A percentile compares a stretch with the other conserved stretches of the same genome.
Evolutionary conservation across 1,140 invertebrate genomes (phyloP).

Genomic region (Lethocerus indicus): DNA sequence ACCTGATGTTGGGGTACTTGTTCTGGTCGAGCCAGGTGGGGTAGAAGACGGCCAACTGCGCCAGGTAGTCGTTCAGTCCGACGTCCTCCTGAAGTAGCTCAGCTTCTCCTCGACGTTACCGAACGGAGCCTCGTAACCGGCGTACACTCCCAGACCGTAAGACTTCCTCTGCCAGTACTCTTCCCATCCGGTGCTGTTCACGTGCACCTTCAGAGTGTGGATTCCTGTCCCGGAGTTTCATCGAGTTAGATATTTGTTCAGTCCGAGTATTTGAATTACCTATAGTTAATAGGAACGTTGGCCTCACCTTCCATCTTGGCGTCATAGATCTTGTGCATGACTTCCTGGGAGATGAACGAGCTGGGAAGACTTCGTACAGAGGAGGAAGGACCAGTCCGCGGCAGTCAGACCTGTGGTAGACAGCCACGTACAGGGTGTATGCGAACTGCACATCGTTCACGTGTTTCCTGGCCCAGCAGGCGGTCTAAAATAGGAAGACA

Average conservation of each 20-base stretch:
- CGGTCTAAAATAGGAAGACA: conserved; percentile 37
- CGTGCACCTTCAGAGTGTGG: conserved; percentile 19
- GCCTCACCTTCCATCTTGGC: conserved; percentile 19
- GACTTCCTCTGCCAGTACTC: conserved; percentile 24
- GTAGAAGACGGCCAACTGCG: conserved; percentile 40
- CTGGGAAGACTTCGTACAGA: conserved; percentile 48
- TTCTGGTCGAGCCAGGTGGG: conserved; percentile 41
- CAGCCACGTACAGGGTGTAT: conserved; percentile 37
- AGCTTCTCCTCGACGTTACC: too few species aligned
- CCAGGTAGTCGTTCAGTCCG: conserved; percentile 48
- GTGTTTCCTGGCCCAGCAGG: conserved; percentile 39
- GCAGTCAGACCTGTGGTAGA: conserved; percentile 40
- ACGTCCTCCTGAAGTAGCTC: conserved; percentile 58
- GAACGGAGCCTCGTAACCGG: conserved; percentile 38
- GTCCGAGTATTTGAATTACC: too few species aligned
- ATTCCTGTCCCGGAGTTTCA: too few species aligned
- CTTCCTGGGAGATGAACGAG: conserved; percentile 37
- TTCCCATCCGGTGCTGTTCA: conserved; percentile 14
- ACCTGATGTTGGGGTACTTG: conserved; percentile 27
- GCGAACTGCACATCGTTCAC: conserved; percentile 45
- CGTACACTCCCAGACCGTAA: conserved; percentile 17
- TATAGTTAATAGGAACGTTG: too few species aligned
- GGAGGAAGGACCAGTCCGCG: conserved; percentile 38
- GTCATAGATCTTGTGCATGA: conserved; percentile 37
- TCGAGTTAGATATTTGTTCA: too few species aligned